Evolutionary conservation across 2,113 vertebrate species (phyloP), one percentile per base, ranked within the genome.

Genomic region (Scortum barcoo): DNA sequence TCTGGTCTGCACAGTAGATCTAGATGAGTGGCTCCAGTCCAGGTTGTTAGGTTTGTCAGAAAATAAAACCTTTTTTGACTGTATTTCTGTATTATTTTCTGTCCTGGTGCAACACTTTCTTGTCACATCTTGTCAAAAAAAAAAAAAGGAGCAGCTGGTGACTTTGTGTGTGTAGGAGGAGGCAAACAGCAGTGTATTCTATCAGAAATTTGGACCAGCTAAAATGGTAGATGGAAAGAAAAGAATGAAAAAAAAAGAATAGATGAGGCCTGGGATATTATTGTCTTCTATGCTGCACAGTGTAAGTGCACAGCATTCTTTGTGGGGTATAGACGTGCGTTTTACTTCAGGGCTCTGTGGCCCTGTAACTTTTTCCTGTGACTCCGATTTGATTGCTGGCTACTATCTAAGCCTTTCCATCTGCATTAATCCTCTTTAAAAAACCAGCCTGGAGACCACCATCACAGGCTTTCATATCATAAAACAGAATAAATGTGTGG

Each of bases 111-210:
- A 54, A n/a, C 40, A 30, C 2, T 60, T 75, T 56, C 22, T 42
- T 58, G 26, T 74, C 65, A 26, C 61, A 50, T 65, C n/a, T n/a
- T n/a, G n/a, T n/a, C n/a, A n/a, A n/a, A n/a, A n/a, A n/a, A n/a
- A n/a, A n/a, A 30, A 57, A 85, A 69, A 72, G 62, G 78, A 75
- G 73, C 69, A 82, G 83, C 71, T 57, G 65, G 58, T 72, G 73
- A 60, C 20, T 74, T 83, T 68, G 65, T 78, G 72, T 78, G 69
- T 78, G 72, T 78, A 44, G 63, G 73, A 30, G 65, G 80, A 66
- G 26, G 30, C 63, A 68, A 36, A 76, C 56, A 54, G 24, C 16
- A 36, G 26, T 54, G 13, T 54, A 20, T 44, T 69, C 6, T 65
- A 38, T 78, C 44, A 62, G 58, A 48, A 61, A 53, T 76, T 72